Conservation (phyloP, 1,140 invertebrate genomes). For the Heliconius himera region DNA sequence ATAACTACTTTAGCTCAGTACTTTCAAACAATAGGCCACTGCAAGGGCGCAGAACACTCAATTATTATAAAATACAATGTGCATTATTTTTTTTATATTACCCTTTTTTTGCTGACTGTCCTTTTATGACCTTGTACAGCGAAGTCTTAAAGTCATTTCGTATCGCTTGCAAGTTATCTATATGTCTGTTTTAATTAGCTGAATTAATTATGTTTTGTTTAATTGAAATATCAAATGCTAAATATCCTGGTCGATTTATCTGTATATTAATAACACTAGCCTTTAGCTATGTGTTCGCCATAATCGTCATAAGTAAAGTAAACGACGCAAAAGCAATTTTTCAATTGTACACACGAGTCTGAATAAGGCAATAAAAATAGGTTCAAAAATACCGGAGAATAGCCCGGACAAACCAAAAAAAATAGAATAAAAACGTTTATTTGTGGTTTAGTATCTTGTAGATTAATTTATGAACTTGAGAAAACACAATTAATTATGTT, state of each 20-base stretch:
- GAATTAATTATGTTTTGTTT: constrained; percentile 32
- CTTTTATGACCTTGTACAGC: constrained; percentile 43
- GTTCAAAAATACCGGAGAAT: too few species aligned
- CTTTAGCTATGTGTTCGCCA: too few species aligned
- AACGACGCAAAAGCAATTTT: too few species aligned
- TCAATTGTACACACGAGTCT: too few species aligned
- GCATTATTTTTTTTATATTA: constrained; percentile 6
- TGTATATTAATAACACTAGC: too few species aligned
- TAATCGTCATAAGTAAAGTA: too few species aligned
- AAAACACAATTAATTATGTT: too few species aligned
- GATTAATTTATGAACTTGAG: too few species aligned
- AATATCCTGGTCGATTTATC: not conserved
- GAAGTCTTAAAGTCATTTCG: constrained; percentile 40
- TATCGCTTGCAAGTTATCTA: constrained; percentile 36
- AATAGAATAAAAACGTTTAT: too few species aligned
- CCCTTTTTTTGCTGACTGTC: constrained; percentile 37
- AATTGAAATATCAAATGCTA: constrained; percentile 16
- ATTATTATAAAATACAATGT: constrained; percentile 14
- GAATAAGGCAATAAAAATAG: too few species aligned
- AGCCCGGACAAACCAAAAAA: too few species aligned
- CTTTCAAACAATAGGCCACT: constrained; percentile 25
- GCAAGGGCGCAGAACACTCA: constrained; percentile 26
- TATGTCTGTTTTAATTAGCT: constrained; percentile 33
- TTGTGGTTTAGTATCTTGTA: too few species aligned
- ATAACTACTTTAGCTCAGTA: constrained; percentile 14